phyloP scores from a whole-genome alignment of 2,888 invertebrate genomes.

The Hoplodrina ambigua region DNA sequence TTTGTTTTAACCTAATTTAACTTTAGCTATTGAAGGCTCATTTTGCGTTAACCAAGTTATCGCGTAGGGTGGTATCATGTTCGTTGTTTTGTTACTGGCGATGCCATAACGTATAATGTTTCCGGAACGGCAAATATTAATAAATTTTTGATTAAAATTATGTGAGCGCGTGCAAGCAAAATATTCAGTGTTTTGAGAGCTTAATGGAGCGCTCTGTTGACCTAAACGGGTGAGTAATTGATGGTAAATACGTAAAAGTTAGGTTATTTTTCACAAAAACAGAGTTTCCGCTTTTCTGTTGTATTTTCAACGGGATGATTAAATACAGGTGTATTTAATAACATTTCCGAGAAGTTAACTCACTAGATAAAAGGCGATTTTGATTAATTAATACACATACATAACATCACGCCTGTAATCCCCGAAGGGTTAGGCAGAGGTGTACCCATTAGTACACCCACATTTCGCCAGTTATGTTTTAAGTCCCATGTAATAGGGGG shows the following conservation, averaged over 20 bases:
- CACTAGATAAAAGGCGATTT: neutral
- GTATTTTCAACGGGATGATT: neutral
- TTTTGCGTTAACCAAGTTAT: constrained; percentile 84
- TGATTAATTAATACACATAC: neutral
- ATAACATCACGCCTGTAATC: too few species aligned
- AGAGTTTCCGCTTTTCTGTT: neutral
- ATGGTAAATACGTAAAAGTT: constrained; percentile 35
- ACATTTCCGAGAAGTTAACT: neutral
- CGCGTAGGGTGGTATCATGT: constrained; percentile 71
- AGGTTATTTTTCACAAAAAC: neutral
- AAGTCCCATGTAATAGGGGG: too few species aligned
- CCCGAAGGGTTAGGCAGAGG: too few species aligned
- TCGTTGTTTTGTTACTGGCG: constrained; percentile 67
- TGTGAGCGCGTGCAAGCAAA: constrained; percentile 41
- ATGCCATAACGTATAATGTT: constrained; percentile 62
- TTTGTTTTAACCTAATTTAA: constrained; percentile 87
- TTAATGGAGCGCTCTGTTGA: constrained; percentile 44
- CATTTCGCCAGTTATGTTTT: too few species aligned
- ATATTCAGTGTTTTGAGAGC: constrained; percentile 44
- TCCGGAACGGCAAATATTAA: constrained; percentile 60
- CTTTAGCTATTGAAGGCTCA: constrained; percentile 85
- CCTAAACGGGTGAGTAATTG: constrained; percentile 49
- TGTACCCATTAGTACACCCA: too few species aligned
- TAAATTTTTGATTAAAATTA: constrained; percentile 64
- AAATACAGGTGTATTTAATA: neutral